A percentile compares a stretch with the other conserved stretches of the same genome.
phyloP scores from a whole-genome alignment of 30 jellyfish, hydroid and myxozoan species.

The Turritopsis dohrnii region DNA sequence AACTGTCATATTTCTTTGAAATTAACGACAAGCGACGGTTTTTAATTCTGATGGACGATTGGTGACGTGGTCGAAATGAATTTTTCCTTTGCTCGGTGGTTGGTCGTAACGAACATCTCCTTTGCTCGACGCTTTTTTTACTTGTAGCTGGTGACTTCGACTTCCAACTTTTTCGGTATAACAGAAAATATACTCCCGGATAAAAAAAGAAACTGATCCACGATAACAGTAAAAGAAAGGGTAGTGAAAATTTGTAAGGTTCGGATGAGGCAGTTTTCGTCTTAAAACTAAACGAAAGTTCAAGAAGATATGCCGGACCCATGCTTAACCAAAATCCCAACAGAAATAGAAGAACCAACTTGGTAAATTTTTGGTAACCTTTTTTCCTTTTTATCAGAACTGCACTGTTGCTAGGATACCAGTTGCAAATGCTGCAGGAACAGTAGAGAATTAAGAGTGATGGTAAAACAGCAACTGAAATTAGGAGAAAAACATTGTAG shows the following conservation, averaged over 20 bases:
- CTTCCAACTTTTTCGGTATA: neutral
- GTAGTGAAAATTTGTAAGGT: neutral
- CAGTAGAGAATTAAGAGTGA: neutral
- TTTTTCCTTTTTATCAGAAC: conserved; percentile 4
- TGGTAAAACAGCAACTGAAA: neutral
- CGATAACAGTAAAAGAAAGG: neutral
- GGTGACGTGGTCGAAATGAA: neutral
- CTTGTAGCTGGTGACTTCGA: neutral
- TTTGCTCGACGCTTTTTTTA: neutral
- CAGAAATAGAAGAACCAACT: neutral
- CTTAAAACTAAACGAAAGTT: neutral
- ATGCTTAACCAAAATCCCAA: neutral
- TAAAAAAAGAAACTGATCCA: neutral
- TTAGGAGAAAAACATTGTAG: neutral
- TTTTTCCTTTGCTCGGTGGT: neutral
- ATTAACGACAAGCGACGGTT: neutral
- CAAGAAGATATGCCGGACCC: neutral
- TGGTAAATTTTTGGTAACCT: conserved; percentile 5
- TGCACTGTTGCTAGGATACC: conserved; percentile 2
- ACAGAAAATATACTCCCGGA: neutral
- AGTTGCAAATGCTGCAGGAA: neutral
- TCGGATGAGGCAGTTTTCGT: neutral
- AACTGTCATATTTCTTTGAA: neutral
- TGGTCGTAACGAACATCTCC: neutral
- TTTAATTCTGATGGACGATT: neutral